These are phyloP conservation scores for Erinaceus europaeus DNA, from an alignment of 2,113 vertebrate genomes.

Conservation along the genomic window DNA sequence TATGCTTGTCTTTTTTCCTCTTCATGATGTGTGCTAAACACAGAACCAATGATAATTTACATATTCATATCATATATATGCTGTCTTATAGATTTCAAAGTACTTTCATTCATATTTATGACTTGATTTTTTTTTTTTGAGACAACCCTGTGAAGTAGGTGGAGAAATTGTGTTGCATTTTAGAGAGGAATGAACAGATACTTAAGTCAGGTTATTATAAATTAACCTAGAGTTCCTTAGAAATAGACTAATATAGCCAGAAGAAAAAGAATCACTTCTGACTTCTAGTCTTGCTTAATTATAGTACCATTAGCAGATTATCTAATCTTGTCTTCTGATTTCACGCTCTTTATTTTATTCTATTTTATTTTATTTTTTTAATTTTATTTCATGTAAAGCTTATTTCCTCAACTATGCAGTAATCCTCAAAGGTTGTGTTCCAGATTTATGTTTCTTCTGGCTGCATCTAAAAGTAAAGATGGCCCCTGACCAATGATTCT, in stretches of 20 bases:
- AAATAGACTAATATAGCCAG: constrained; percentile 15
- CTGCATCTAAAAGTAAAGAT: constrained; percentile 16
- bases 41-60: not conserved
- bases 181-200: constrained; percentile 5
- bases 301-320: not conserved
- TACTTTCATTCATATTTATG: not conserved
- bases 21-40: not conserved
- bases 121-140: not conserved
- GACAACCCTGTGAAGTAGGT: not conserved
- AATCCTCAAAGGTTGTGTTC: not conserved
- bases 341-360: no score
- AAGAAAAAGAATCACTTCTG: constrained; percentile 15
- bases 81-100: not conserved
- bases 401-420: not conserved
- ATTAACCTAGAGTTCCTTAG: constrained; percentile 11
- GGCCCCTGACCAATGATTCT: not conserved
- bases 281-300: not conserved
- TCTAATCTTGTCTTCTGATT: no score
- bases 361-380: not conserved
- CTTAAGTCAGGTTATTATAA: constrained; percentile 16
- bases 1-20: not conserved
- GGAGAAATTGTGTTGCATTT: not conserved
- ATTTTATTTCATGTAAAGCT: not conserved
- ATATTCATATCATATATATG: not conserved
- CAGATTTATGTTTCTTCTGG: constrained; percentile 21